Percentiles rank a stretch among this genome's conserved stretches.
These are phyloP conservation scores for Drosophila repleta DNA, from an alignment of 1,140 invertebrate species.

Conservation along the genomic window DNA sequence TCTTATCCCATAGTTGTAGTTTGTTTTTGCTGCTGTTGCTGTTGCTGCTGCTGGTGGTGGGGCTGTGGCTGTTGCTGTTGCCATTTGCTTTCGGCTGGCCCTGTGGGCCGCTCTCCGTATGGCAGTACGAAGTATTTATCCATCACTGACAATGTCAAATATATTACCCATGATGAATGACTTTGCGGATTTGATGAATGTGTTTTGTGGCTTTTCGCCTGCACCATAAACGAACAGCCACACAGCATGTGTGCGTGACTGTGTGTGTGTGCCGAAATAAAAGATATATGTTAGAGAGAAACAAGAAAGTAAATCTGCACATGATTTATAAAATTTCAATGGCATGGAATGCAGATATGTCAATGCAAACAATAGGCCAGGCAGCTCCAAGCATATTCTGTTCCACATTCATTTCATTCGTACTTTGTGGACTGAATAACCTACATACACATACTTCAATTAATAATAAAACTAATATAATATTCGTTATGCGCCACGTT, in stretches of 20 bases:
- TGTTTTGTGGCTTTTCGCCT: slow-evolving; percentile 76
- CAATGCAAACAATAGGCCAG: slow-evolving; percentile 59
- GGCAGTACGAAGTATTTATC: slow-evolving; percentile 72
- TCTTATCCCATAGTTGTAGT: slow-evolving; percentile 57
- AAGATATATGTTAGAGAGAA: slow-evolving; percentile 2
- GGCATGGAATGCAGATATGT: slow-evolving; percentile 69
- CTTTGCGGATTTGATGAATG: slow-evolving; percentile 80
- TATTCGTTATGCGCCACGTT: not conserved
- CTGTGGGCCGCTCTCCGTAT: slow-evolving; percentile 34
- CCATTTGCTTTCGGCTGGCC: not conserved
- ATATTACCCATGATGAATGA: slow-evolving; percentile 82
- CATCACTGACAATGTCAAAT: slow-evolving; percentile 82
- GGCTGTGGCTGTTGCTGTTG: slow-evolving; percentile 29
- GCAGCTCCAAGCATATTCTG: not conserved
- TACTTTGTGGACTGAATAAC: too few relatives aligned
- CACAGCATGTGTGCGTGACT: slow-evolving; percentile 5
- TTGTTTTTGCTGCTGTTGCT: slow-evolving; percentile 41
- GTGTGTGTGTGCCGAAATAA: slow-evolving; percentile 14
- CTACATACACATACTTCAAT: not conserved
- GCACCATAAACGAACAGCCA: slow-evolving; percentile 38
- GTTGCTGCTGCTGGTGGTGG: slow-evolving; percentile 24
- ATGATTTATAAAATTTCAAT: slow-evolving; percentile 81
- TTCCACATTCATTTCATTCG: not conserved
- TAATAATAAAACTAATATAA: not conserved
- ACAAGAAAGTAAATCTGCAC: slow-evolving; percentile 60